Percentiles rank a stretch among this genome's conserved stretches.
These are phyloP conservation scores for Atrina japonica DNA, from an alignment of 2,888 invertebrate genomes.

Conservation along the genomic window DNA sequence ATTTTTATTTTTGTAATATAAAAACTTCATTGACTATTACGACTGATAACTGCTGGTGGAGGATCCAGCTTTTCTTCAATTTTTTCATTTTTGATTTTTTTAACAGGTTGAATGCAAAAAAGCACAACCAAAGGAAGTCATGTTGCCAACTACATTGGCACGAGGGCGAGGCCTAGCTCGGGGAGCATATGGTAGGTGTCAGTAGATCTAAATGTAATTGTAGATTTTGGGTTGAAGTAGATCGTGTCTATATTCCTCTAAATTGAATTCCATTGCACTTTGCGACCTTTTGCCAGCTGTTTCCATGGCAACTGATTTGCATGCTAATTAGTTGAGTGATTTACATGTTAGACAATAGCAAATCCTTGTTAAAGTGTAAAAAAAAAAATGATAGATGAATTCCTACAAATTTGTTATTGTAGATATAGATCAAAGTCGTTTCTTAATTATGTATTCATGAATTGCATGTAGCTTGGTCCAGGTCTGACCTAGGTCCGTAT, in stretches of 20 bases:
- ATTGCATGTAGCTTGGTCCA: no score
- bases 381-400: no score
- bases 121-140: constrained; percentile 99
- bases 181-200: constrained; percentile 61
- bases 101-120: constrained; percentile 99
- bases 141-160: constrained; percentile 88
- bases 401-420: no score
- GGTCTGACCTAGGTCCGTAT: no score
- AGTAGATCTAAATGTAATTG: constrained; percentile 18
- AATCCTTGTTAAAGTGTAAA: constrained; percentile 1
- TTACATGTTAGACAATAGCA: constrained; percentile 16
- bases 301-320: constrained; percentile 53
- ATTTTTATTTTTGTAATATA: no score
- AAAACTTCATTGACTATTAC: no score
- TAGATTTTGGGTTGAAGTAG: constrained; percentile 30
- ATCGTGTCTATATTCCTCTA: no score
- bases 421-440: no score
- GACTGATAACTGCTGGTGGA: no score
- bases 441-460: no score
- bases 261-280: constrained; percentile 55
- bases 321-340: constrained; percentile 39
- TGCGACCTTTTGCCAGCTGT: constrained; percentile 55
- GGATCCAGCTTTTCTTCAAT: no score
- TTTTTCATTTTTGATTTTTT: no score
- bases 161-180: constrained; percentile 72